These are phyloP conservation scores for Hirtodrosophila trivittata DNA, from an alignment of 2,888 invertebrate genomes.

Conservation along the genomic window DNA sequence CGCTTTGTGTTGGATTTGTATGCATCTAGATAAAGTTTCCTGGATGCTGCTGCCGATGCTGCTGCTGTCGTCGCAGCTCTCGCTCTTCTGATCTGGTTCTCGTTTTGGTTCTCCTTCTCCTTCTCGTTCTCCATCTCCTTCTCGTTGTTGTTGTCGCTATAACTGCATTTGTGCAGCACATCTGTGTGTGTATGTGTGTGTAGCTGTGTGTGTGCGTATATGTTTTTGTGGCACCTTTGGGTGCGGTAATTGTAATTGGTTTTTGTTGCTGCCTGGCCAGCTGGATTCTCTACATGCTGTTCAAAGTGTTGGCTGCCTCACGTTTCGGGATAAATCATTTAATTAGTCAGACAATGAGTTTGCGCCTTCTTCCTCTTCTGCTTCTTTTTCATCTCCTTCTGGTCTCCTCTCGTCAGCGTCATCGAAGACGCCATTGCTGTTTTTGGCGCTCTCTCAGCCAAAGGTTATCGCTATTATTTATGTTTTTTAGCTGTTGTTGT, in stretches of 20 bases:
- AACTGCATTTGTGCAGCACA: slow-evolving; percentile 46
- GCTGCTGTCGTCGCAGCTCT: slow-evolving; percentile 32
- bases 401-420: slow-evolving; percentile 21
- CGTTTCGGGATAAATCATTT: slow-evolving; percentile 80
- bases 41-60: background rate
- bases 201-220: slow-evolving; percentile 34
- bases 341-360: slow-evolving; percentile 77
- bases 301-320: slow-evolving; percentile 62
- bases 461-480: slow-evolving; percentile 65
- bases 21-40: slow-evolving; percentile 79
- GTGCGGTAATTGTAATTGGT: slow-evolving; percentile 82
- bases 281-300: slow-evolving; percentile 44
- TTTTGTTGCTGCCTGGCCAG: slow-evolving; percentile 64
- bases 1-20: slow-evolving; percentile 78
- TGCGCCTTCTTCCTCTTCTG: slow-evolving; percentile 29
- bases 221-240: slow-evolving; percentile 77
- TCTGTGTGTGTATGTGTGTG: slow-evolving; percentile 21
- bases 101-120: slow-evolving; percentile 5
- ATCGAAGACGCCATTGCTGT: slow-evolving; percentile 57
- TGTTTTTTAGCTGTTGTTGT: slow-evolving; percentile 29
- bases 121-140: slow-evolving; percentile 5
- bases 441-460: slow-evolving; percentile 35
- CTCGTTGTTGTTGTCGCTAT: slow-evolving; percentile 33
- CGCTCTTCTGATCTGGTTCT: slow-evolving; percentile 23
- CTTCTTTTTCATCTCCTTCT: slow-evolving; percentile 4